Conservation (phyloP, 2,797 vertebrate genomes). For the Sebastes minor region DNA sequence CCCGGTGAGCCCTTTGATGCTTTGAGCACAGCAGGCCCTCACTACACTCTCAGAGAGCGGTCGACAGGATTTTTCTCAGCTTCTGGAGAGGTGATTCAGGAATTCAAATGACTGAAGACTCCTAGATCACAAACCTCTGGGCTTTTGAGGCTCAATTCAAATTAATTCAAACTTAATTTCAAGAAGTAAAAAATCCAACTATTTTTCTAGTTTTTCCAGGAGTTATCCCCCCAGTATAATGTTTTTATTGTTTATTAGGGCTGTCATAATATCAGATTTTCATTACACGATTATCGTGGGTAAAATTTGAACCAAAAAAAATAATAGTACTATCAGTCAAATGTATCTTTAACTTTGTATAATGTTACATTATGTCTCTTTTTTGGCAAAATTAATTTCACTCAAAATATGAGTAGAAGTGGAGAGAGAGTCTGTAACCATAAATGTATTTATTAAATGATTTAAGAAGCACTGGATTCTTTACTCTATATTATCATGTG, state of each 20-base stretch:
- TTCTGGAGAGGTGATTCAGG: conserved; percentile 6
- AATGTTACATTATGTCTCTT: neutral
- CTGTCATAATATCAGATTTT: neutral
- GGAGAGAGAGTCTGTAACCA: neutral
- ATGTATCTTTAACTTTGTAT: neutral
- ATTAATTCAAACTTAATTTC: neutral
- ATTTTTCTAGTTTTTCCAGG: neutral
- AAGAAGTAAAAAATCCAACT: neutral
- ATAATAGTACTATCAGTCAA: neutral
- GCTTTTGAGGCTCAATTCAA: neutral
- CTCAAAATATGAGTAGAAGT: neutral
- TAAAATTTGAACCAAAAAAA: neutral
- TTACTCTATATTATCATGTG: neutral
- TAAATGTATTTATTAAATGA: neutral
- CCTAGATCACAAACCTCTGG: neutral
- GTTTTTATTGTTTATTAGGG: neutral
- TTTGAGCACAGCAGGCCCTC: conserved; percentile 22
- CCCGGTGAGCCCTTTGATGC: conserved; percentile 17
- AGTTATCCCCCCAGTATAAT: neutral
- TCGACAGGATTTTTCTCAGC: conserved; percentile 23
- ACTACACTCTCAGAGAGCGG: neutral
- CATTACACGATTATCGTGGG: neutral
- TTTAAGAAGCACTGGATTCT: neutral
- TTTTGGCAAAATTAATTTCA: neutral
- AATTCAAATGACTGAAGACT: neutral